These are phyloP conservation scores for Dendrolimus kikuchii DNA, from an alignment of 1,140 invertebrate genomes.

Conservation along the genomic window DNA sequence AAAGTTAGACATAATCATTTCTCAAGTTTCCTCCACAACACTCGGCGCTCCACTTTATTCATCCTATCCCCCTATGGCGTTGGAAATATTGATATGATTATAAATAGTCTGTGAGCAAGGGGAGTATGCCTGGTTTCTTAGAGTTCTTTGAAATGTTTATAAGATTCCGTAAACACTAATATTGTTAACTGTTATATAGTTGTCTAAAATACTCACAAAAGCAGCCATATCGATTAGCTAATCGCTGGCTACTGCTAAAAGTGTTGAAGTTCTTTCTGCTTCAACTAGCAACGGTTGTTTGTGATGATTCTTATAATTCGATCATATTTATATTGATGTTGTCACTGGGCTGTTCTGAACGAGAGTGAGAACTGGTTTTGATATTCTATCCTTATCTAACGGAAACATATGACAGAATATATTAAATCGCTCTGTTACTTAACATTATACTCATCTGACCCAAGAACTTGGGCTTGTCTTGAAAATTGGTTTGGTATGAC, in stretches of 20 bases:
- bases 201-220: conserved; percentile 44
- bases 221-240: conserved; percentile 67
- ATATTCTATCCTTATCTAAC: conserved; percentile 53
- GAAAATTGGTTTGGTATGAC: conserved; percentile 1
- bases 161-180: too few species aligned
- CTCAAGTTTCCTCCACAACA: too few species aligned
- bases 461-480: conserved; percentile 26
- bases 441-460: conserved; percentile 27
- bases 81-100: too few species aligned
- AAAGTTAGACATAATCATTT: too few species aligned
- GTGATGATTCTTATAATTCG: conserved; percentile 34
- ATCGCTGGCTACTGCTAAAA: conserved; percentile 50
- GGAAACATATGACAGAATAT: conserved; percentile 47
- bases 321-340: conserved; percentile 60
- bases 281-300: conserved; percentile 55
- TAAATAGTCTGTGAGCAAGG: too few species aligned
- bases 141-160: too few species aligned
- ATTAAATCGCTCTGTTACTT: conserved; percentile 49
- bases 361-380: conserved; percentile 46
- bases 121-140: too few species aligned
- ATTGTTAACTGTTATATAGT: not conserved
- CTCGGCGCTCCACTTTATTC: too few species aligned
- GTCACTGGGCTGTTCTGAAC: conserved; percentile 26
- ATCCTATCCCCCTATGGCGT: too few species aligned
- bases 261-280: conserved; percentile 38